Base-by-base conservation (phyloP, 2,797 vertebrate genomes). In the Clarias pachynema region DNA sequence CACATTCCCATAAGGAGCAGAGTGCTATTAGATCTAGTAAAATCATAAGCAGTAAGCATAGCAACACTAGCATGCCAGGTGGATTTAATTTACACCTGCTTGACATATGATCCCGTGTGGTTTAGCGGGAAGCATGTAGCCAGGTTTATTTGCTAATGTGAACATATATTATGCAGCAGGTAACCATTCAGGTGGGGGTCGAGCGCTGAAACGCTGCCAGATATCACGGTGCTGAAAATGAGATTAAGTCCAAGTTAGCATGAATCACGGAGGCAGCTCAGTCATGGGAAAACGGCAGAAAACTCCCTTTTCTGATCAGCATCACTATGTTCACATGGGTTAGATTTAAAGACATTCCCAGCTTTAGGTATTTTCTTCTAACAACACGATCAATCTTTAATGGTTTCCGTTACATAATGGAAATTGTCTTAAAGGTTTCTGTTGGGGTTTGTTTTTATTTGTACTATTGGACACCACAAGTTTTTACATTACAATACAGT, bases 131-230 rank as follows among this genome's bases (percentile, higher is more conserved):
- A 59, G 1, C 29, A 12, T 81, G 80, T 81, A 31, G 63, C 26
- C 10, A 5, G n/a, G 34, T 62, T 79, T 62, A 62, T 34, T 6
- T n/a, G 77, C 77, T 79, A 79, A 79, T 63, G 77, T 63, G 59
- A 26, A 63, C 34, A 63, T 79, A 31, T 63, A 44, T 63, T 44
- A 79, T 79, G 78, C 37, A 65, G 78, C 78, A 65, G 34, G 75
- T 44, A 44, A 44, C 37, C 8, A 0, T n/a, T 63, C 59, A 44
- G 78, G 24, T 10, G 59, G 78, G 59, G 26, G 60, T 22, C 24
- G 6, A 65, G 60, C 2, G 24, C 34, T n/a, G 77, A 62, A 79
- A 26, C 4, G 59, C 57, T 79, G 77, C 77, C 77, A 79, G 59
- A 63, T 18, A 63, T 26, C 34, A 62, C 10, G 2, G 29, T 10